These are phyloP conservation scores for Promerops cafer DNA, from an alignment of 2,113 vertebrate genomes.

Conservation along the genomic window DNA sequence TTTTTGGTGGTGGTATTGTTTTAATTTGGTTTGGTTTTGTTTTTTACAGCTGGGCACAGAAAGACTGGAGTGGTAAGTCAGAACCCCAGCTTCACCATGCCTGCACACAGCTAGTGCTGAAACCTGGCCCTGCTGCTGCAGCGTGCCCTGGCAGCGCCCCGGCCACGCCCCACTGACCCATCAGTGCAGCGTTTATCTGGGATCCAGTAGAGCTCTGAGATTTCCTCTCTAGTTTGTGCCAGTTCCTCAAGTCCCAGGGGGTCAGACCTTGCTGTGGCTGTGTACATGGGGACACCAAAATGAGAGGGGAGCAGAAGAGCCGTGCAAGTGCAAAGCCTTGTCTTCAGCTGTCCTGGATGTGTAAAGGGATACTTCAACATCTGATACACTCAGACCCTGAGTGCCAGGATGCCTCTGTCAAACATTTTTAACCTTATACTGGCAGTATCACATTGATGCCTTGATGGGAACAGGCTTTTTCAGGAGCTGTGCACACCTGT, in stretches of 20 bases:
- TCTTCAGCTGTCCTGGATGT: not conserved
- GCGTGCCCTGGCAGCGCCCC: not conserved
- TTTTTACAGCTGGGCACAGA: not conserved
- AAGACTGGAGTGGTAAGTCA: not conserved
- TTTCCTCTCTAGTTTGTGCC: not conserved
- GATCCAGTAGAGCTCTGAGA: not conserved
- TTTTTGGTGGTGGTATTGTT: not conserved
- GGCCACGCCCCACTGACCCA: accelerated
- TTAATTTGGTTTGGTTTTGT: too few relatives aligned
- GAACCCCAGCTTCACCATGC: not conserved
- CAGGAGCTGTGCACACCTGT: not conserved
- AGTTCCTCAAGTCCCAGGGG: not conserved
- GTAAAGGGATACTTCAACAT: not conserved
- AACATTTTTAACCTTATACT: not conserved
- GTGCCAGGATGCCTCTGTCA: not conserved
- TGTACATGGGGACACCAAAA: accelerated
- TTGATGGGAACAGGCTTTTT: not conserved
- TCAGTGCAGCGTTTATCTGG: not conserved
- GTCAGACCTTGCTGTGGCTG: not conserved
- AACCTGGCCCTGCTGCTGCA: not conserved
- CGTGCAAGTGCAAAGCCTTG: accelerated
- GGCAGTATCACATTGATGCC: too few relatives aligned
- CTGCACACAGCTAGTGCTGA: not conserved
- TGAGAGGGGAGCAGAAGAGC: not conserved
- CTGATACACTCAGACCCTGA: too few relatives aligned